A percentile compares a stretch with the other conserved stretches of the same genome.
Evolutionary conservation across 2,888 invertebrate genomes (phyloP).

Genomic region (Gymnoscelis rufifasciata): DNA sequence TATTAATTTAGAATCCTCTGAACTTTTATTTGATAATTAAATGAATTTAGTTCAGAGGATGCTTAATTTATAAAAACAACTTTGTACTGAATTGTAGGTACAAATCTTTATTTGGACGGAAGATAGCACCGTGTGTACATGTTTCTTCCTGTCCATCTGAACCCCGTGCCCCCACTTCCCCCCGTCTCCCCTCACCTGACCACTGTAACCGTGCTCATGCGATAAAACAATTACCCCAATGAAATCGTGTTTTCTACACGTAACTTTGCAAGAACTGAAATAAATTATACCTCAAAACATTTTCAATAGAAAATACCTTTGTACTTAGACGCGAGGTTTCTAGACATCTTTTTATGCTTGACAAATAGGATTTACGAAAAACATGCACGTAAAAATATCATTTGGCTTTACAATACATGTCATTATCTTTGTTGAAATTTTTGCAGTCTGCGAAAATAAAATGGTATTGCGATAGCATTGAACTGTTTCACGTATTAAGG

Average conservation of each 20-base stretch:
- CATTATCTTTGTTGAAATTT: background rate
- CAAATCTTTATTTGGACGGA: background rate
- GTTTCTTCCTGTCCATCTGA: slow-evolving; percentile 64
- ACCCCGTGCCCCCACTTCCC: slow-evolving; percentile 30
- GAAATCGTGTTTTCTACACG: slow-evolving; percentile 54
- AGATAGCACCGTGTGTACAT: background rate
- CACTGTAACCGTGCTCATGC: slow-evolving; percentile 65
- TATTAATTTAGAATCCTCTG: no score
- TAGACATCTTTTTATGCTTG: background rate
- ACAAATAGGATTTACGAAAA: slow-evolving; percentile 2
- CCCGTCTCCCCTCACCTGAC: slow-evolving; percentile 38
- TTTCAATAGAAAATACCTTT: slow-evolving; percentile 13
- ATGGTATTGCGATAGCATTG: slow-evolving; percentile 3
- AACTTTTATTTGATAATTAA: no score
- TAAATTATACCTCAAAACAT: slow-evolving; percentile 14
- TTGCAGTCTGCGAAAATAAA: background rate
- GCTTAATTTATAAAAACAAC: no score
- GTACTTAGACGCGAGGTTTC: background rate
- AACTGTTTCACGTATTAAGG: background rate
- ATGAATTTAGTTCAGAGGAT: no score
- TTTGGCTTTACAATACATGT: background rate
- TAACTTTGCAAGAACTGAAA: slow-evolving; percentile 26
- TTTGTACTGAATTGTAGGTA: no score
- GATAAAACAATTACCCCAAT: slow-evolving; percentile 77
- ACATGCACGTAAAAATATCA: background rate